A percentile compares a stretch with the other conserved stretches of the same genome.
Evolutionary conservation across 2,888 invertebrate species (phyloP).

Genomic region (Troides oblongomaculatus): DNA sequence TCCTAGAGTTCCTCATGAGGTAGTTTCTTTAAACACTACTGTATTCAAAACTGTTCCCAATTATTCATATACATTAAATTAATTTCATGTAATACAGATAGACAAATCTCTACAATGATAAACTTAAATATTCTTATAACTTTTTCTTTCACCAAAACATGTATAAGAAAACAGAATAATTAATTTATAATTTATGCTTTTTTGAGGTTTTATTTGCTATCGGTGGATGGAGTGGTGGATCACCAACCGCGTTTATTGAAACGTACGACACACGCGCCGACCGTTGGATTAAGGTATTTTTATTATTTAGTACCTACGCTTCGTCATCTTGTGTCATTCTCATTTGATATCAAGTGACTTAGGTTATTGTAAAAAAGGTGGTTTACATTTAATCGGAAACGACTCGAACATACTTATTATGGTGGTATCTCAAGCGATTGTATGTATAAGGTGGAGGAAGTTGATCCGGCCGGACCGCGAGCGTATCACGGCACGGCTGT

Average conservation of each 20-base stretch:
- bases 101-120: too few species aligned
- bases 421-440: neutral
- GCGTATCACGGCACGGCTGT: constrained; percentile 97
- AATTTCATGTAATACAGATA: too few species aligned
- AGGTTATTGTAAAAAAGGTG: too few species aligned
- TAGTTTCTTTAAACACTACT: constrained; percentile 32
- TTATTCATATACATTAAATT: too few species aligned
- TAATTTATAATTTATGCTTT: neutral
- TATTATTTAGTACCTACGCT: neutral
- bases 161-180: neutral
- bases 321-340: too few species aligned
- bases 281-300: constrained; percentile 88
- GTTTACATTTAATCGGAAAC: too few species aligned
- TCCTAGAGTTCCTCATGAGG: constrained; percentile 91
- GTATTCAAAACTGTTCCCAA: neutral
- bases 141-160: neutral
- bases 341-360: too few species aligned
- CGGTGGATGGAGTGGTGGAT: constrained; percentile 82
- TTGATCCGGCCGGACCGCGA: constrained; percentile 90
- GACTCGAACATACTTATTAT: too few species aligned
- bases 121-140: neutral
- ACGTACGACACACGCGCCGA: constrained; percentile 94
- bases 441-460: constrained; percentile 82
- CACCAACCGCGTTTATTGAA: constrained; percentile 89
- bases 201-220: constrained; percentile 85